Percentiles rank a stretch among this genome's conserved stretches.
These are phyloP conservation scores for Antitype chi DNA, from an alignment of 2,888 invertebrate species.

Conservation along the genomic window DNA sequence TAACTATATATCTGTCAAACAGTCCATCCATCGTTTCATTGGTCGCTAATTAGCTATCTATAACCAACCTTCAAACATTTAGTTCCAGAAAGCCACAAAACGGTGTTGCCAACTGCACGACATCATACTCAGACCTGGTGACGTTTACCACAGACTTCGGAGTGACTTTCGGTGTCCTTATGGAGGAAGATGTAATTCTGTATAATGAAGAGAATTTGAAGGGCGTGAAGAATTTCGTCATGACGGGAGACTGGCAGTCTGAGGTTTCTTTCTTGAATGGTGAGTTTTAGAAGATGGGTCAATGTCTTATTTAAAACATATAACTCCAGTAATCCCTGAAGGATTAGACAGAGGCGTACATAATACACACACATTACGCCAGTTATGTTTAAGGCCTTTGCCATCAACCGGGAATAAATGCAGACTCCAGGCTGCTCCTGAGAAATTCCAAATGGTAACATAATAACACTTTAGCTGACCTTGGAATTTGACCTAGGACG, in stretches of 20 bases:
- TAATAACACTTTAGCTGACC: background rate
- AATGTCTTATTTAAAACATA: background rate
- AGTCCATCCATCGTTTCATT: background rate
- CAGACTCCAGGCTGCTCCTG: too few species aligned
- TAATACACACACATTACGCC: background rate
- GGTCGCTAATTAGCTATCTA: background rate
- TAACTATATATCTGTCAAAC: background rate
- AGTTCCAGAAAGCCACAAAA: slow-evolving; percentile 81
- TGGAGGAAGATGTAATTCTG: slow-evolving; percentile 81
- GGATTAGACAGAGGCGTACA: background rate
- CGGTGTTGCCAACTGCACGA: slow-evolving; percentile 73
- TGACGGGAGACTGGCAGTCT: slow-evolving; percentile 71
- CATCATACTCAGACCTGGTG: slow-evolving; percentile 58
- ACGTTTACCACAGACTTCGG: slow-evolving; percentile 83
- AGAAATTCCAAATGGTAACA: background rate
- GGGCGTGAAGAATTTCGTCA: slow-evolving; percentile 76
- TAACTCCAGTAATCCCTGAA: background rate
- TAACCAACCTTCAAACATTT: slow-evolving; percentile 28
- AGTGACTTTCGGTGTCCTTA: slow-evolving; percentile 78
- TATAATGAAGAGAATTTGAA: slow-evolving; percentile 65
- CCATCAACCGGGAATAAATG: too few species aligned
- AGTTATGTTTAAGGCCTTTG: background rate
- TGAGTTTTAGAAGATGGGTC: slow-evolving; percentile 61
- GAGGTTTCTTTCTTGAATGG: slow-evolving; percentile 75
- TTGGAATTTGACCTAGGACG: background rate